Base-by-base conservation (phyloP, 2,888 invertebrate genomes). In the Chrysolina americana region DNA sequence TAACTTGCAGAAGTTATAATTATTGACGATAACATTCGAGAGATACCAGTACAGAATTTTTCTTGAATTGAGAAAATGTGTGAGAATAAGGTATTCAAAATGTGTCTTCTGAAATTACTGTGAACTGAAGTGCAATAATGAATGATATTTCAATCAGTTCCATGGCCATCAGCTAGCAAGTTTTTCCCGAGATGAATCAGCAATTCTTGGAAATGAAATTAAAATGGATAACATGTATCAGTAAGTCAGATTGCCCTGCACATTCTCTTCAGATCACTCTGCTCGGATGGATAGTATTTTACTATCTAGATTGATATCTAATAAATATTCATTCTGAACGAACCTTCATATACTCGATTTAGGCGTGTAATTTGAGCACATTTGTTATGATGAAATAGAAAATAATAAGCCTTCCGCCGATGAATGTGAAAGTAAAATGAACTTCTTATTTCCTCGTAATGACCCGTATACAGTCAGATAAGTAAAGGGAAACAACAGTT, bases 351-450 rank as follows among this genome's bases (percentile, higher is more conserved):
- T 47, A 65, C 23, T 68, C 68, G 66, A 65, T 65, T 65, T 23
- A 66, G 50, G 66, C 66, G 19, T 66, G 36, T 66, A 66, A 66
- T 66, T 66, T 50, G 66, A 66, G 48, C 66, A 68, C 53, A 68
- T 68, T 68, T 68, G 68, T 68, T 68, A 68, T 53, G 68, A 68
- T 68, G 53, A 53, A 64, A 74, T 70, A 64, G 70, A 74, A 74
- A 74, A 70, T 68, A 70, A 70, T 28, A 63, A 68, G 13, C 62
- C 62, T 63, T 74, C 74, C 47, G 44, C 41, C 59, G 65, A 72
- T 70, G 69, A 72, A 72, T 75, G 75, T 75, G 75, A 75, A 75
- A 75, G 75, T 75, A 72, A 75, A 72, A 70, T 65, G 48, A 23
- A 59, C 36, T 56, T 63, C 70, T 36, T 59, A 72, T 70, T 75